Base-by-base conservation (phyloP, 2,888 invertebrate species). In the Plebejus anna region DNA sequence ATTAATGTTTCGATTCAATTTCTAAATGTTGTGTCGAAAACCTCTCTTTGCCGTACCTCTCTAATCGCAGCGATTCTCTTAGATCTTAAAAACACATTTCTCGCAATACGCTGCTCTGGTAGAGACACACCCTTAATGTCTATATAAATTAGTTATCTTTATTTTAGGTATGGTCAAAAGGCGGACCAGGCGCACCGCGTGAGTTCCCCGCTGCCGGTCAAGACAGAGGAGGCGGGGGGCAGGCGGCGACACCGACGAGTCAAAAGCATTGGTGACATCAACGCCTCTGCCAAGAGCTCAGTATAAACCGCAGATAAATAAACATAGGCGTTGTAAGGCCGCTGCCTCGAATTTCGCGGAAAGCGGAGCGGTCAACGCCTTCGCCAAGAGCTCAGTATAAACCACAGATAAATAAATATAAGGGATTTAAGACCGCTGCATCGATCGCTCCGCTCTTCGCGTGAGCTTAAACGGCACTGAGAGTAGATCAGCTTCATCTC, bases 241-340 rank as follows among this genome's bases (percentile, higher is more conserved):
- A 92, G 91, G 80, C 94, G 94, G 81, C 90, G 95, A 75, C 96
- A 96, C 82, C 90, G 96, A 28, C 92, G 96, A 16, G 96, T 96
- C 57, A 96, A 96, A 83, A 96, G 96, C 83, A 96, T 96, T 81
- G 96, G 96, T 3, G 96, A 97, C 87, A 96, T 96, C 83, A 96
- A 96, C 84, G 95, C 95, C 22, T 90, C 90, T 78, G 90, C 89
- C 79, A 93, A 93, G 82, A 85, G 92, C 1, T 90, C 93, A 1
- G 92, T 93, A 76, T 93, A 89, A 78, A 70, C 36, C 22, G 22
- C 28, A 22, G 9, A 61, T 22, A 22, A 4, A 61, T 13, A 51
- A 2, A 51, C 4, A 51, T 13, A 51, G 11, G 13, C 0, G 2
- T 47, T 9, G 2, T 51, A 51, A 51, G 51, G 13, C 13, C 51